A percentile compares a stretch with the other conserved stretches of the same genome.
phyloP scores from a whole-genome alignment of 2,888 invertebrate species.

The Apodemia duryi region DNA sequence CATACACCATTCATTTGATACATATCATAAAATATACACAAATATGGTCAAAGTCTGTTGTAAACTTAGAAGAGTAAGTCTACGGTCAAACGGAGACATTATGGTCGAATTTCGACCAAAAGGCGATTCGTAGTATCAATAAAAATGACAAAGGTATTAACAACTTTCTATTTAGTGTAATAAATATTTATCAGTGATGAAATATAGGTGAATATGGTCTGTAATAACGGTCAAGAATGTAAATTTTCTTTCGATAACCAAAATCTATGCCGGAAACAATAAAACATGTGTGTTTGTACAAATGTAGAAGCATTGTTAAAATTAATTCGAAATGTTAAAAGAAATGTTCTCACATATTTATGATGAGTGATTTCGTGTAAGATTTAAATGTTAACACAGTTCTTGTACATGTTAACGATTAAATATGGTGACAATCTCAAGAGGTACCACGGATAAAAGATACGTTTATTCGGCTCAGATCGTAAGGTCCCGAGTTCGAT shows the following conservation, averaged over 20 bases:
- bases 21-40: no score
- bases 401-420: no score
- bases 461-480: no score
- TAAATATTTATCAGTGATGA: slow-evolving; percentile 15
- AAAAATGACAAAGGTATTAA: slow-evolving; percentile 4
- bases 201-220: slow-evolving; percentile 2
- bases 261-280: slow-evolving; percentile 19
- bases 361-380: not conserved
- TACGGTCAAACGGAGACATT: no score
- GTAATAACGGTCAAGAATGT: slow-evolving; percentile 19
- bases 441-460: no score
- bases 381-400: not conserved
- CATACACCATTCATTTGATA: no score
- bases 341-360: slow-evolving; percentile 30
- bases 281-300: slow-evolving; percentile 17
- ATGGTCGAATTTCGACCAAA: no score
- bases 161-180: slow-evolving; percentile 9
- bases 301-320: slow-evolving; percentile 8
- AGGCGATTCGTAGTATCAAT: not conserved
- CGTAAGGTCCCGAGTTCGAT: no score
- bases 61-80: no score
- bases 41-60: no score
- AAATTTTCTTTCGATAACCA: slow-evolving; percentile 18
- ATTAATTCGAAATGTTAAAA: slow-evolving; percentile 16
- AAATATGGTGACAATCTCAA: no score